Base-by-base conservation (phyloP, 2,797 vertebrate species). In the Pangasius djambal region DNA sequence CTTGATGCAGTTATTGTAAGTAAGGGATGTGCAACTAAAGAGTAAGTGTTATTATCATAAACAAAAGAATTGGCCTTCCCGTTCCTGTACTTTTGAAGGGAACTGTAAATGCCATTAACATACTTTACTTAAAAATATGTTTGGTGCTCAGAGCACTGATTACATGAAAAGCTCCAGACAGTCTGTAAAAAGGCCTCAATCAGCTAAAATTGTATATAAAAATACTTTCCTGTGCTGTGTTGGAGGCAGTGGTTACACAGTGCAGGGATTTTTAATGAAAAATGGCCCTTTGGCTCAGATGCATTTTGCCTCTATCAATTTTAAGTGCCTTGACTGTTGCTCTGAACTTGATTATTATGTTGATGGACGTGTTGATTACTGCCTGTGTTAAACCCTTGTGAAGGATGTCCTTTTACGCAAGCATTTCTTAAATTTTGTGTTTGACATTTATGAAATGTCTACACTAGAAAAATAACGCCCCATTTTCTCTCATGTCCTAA, bases 251-350 rank as follows among this genome's bases (percentile, higher is more conserved):
- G 20, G 31, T 40, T 52, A 55, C 10, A 25, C 67, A 4, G 34
- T 86, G 37, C 86, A 89, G 89, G 89, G 91, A 84, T 59, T 74
- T 77, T 89, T 91, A 88, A 91, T 92, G 92, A 90, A 65, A 89
- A 91, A 91, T 63, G 31, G 70, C 87, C 86, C 90, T 87, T 88
- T 88, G 72, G 91, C 90, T 82, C 20, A 84, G 34, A 55, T 75
- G 74, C 50, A 13, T 70, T 87, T 63, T 67, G 22, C 57, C 55
- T 65, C 74, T 63, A 72, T 88, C 40, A 70, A 74, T 87, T 89
- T 87, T 72, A 89, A 87, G 87, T 69, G 83, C 48, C 55, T 88
- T 48, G 25, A 16, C n/a, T 87, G 63, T 85, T 88, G 85, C 87
- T 89, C 61, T 6, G 82, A 92, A 87, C 87, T 86, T 59, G 75